phyloP scores from a whole-genome alignment of 2,888 invertebrate species.

The Cosmorhoe ocellata region DNA sequence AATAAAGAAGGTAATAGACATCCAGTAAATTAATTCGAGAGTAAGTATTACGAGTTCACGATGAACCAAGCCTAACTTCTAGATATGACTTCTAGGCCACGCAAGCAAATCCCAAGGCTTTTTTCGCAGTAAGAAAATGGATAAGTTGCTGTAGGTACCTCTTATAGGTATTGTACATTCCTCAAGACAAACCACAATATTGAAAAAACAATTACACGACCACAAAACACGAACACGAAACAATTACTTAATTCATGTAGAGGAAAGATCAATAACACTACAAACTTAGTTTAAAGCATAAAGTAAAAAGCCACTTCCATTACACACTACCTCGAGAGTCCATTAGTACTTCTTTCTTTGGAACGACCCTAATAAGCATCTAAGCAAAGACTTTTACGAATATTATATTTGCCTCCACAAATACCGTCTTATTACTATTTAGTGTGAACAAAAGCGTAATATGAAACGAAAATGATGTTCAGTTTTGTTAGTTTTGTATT shows the following conservation, averaged over 20 bases:
- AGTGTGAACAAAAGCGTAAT: slow-evolving; percentile 3
- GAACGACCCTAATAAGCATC: slow-evolving; percentile 10
- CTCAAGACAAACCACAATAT: too few species aligned
- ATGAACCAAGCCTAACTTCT: neutral
- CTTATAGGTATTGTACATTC: too few species aligned
- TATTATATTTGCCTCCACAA: slow-evolving; percentile 11
- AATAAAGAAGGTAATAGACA: slow-evolving; percentile 35
- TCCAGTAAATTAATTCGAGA: slow-evolving; percentile 31
- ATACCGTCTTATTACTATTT: slow-evolving; percentile 8
- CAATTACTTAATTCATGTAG: too few species aligned
- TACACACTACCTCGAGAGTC: neutral
- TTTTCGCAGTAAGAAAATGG: too few species aligned
- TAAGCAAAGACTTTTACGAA: slow-evolving; percentile 14
- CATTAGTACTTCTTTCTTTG: slow-evolving; percentile 8
- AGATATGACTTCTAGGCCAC: neutral
- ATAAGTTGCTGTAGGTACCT: too few species aligned
- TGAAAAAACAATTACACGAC: too few species aligned
- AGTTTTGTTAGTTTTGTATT: neutral
- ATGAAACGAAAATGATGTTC: slow-evolving; percentile 2
- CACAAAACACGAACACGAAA: too few species aligned
- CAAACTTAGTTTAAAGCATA: too few species aligned
- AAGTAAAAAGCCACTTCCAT: neutral
- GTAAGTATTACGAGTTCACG: slow-evolving; percentile 4
- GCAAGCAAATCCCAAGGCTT: too few species aligned
- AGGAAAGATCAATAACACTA: too few species aligned